Evolutionary conservation across 2,797 vertebrate species (phyloP), one percentile per base, ranked within the genome.

Genomic region (Paratrypauchen microcephalus): DNA sequence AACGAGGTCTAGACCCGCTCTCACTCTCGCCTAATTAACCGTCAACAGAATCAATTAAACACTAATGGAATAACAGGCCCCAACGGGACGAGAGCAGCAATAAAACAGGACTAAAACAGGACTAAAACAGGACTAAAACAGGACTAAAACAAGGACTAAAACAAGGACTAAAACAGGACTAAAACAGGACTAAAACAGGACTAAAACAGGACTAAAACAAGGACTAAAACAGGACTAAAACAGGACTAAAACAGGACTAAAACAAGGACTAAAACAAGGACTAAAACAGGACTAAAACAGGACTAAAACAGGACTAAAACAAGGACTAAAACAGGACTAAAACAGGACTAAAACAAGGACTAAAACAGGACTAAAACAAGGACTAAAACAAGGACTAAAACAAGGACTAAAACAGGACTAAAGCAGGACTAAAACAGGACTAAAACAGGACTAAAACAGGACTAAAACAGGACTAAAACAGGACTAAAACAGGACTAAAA

Each of bases 1-100:
- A 59, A 30, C 57, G 59, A 61, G 59, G 59, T 61, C 59, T 41
- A 41, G 59, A 61, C 59, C 58, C n/a, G 59, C 8, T 21, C 19
- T 16, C 19, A 61, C 32, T 41, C 59, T 9, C 3, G 26, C 32
- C 59, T 61, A 61, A 61, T 61, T 61, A 61, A 39, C 32, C 36
- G 3, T 21, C 18, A 23, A 41, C 19, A 21, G 32, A 61, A 61
- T 61, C 59, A 61, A 61, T 61, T 61, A 61, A 19, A 9, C 5
- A 23, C 32, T 23, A 39, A 61, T 39, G 59, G 59, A 23, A 39
- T 23, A 21, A 61, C 32, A n/a, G 18, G 56, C 15, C 24, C 6
- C 9, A 19, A 2, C 7, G 59, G 32, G 28, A 19, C 58, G 11
- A 32, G 19, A 60, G 0, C 28, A 4, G 58, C 18, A n/a, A 18